These are phyloP conservation scores for Apotomis turbidana DNA, from an alignment of 2,888 invertebrate genomes.

Conservation along the genomic window DNA sequence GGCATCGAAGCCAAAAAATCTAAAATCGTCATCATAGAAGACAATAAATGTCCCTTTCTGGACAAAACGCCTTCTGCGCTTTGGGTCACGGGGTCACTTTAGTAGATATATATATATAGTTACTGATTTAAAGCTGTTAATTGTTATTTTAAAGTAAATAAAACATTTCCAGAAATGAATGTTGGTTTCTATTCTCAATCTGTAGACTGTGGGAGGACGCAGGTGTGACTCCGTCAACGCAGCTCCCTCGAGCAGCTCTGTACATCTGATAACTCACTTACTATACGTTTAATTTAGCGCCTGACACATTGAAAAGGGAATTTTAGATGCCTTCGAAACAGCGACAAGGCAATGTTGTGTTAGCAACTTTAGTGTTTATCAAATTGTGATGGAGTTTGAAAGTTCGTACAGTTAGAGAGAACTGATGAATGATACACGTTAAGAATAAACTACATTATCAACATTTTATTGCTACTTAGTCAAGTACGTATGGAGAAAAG, in stretches of 20 bases:
- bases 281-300: constrained; percentile 38
- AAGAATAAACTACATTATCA: background rate
- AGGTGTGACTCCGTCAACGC: constrained; percentile 36
- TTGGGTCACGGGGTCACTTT: too few species aligned
- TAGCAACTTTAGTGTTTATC: constrained; percentile 5
- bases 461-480: background rate
- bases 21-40: too few species aligned
- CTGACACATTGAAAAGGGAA: constrained; percentile 32
- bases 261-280: constrained; percentile 38
- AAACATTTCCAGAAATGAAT: background rate
- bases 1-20: too few species aligned
- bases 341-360: constrained; percentile 9
- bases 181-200: background rate
- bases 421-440: background rate
- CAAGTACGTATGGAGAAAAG: too few species aligned
- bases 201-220: constrained; percentile 13
- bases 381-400: background rate
- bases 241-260: constrained; percentile 26
- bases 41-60: too few species aligned
- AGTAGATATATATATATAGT: too few species aligned
- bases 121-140: too few species aligned
- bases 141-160: too few species aligned
- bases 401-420: background rate
- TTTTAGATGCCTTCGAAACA: constrained; percentile 23
- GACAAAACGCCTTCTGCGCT: too few species aligned